phyloP scores from a whole-genome alignment of 92 coral and sea anemone genomes.

The Porites cylindrica region DNA sequence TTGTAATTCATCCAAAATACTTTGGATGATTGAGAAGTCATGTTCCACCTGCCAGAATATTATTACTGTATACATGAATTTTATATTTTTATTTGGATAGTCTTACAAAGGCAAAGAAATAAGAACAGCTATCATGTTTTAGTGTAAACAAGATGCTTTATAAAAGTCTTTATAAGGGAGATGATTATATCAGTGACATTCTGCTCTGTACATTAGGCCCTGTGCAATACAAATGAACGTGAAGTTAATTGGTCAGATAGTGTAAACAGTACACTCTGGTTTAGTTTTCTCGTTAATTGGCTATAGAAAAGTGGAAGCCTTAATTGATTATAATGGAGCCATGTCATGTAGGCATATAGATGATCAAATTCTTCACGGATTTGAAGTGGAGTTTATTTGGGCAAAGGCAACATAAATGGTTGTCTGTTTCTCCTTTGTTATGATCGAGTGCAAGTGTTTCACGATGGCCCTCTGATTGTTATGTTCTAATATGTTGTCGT shows the following conservation, averaged over 20 bases:
- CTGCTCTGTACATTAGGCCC: slow-evolving; percentile 31
- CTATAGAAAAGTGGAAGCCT: slow-evolving; percentile 61
- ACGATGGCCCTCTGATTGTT: background rate
- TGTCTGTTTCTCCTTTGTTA: background rate
- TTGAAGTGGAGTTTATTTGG: slow-evolving; percentile 29
- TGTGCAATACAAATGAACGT: slow-evolving; percentile 42
- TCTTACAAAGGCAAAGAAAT: slow-evolving; percentile 4
- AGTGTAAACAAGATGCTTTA: slow-evolving; percentile 27
- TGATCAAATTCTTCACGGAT: slow-evolving; percentile 49
- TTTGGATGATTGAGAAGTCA: background rate
- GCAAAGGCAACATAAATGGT: background rate
- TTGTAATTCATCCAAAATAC: slow-evolving; percentile 48
- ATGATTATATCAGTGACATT: slow-evolving; percentile 9
- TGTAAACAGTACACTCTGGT: slow-evolving; percentile 68
- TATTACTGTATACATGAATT: background rate
- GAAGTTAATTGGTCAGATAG: slow-evolving; percentile 71
- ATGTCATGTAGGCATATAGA: slow-evolving; percentile 49
- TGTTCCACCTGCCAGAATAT: slow-evolving; percentile 20
- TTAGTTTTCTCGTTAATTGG: slow-evolving; percentile 91
- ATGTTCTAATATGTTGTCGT: slow-evolving; percentile 8
- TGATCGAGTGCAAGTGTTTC: background rate
- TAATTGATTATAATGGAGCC: slow-evolving; percentile 78
- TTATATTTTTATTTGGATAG: slow-evolving; percentile 25
- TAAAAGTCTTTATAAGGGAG: slow-evolving; percentile 26
- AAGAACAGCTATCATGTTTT: slow-evolving; percentile 12